Evolutionary conservation across 2,888 invertebrate species (phyloP).

Genomic region (Congeria kusceri): DNA sequence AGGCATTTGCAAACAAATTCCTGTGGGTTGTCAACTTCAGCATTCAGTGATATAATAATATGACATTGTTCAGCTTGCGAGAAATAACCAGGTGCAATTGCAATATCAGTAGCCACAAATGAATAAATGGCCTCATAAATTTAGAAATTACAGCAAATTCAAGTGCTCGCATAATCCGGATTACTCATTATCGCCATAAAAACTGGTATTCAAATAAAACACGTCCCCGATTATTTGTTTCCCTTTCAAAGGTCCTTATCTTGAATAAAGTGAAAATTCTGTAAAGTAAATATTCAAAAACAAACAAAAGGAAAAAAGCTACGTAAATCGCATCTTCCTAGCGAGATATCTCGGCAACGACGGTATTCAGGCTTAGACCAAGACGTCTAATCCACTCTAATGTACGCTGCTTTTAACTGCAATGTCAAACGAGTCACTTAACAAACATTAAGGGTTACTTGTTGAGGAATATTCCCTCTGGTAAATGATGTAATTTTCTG

Average conservation of each 20-base stretch:
- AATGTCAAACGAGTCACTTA: constrained; percentile 54
- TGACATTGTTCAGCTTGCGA: no score
- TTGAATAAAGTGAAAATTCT: constrained; percentile 27
- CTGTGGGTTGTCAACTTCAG: no score
- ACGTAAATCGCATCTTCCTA: not conserved
- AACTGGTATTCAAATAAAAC: no score
- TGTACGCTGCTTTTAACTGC: constrained; percentile 20
- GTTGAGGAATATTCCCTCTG: constrained; percentile 1
- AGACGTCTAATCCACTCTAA: constrained; percentile 15
- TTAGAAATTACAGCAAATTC: no score
- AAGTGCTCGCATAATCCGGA: no score
- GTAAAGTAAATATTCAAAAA: constrained; percentile 20
- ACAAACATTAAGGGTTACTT: constrained; percentile 48
- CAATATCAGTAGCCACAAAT: no score
- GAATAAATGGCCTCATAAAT: no score
- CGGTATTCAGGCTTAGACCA: constrained; percentile 11
- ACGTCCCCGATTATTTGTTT: not conserved
- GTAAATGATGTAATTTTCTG: not conserved
- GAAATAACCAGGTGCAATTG: no score
- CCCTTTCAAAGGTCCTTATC: constrained; percentile 20
- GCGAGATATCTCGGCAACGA: constrained; percentile 13
- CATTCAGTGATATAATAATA: no score
- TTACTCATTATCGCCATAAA: no score
- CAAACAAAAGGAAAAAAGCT: constrained; percentile 21
- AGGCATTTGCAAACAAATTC: no score